Evolutionary conservation across 2,113 vertebrate genomes (phyloP).

Genomic region (Spea multiplicata): DNA sequence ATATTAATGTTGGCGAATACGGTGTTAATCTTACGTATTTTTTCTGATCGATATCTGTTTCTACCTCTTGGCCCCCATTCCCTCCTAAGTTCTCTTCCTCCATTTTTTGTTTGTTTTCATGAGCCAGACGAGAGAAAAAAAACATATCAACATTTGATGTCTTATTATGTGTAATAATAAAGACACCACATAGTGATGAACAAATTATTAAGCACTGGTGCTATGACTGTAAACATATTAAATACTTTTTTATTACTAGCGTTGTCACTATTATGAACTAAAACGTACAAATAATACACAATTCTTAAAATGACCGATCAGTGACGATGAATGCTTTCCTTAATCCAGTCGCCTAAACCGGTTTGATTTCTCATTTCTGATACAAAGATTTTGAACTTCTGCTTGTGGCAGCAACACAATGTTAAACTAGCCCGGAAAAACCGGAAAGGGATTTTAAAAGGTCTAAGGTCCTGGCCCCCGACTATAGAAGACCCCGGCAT

Average conservation of each 20-base stretch:
- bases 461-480: no score
- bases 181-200: conserved; percentile 41
- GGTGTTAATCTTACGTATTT: conserved; percentile 28
- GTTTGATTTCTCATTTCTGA: no score
- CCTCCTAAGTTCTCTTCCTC: conserved; percentile 1
- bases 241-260: conserved; percentile 24
- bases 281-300: neutral
- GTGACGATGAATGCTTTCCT: no score
- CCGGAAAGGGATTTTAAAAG: no score
- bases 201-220: conserved; percentile 39
- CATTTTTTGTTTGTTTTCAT: conserved; percentile 18
- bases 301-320: neutral
- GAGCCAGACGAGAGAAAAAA: conserved; percentile 31
- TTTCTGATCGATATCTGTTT: conserved; percentile 14
- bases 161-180: conserved; percentile 39
- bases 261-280: conserved; percentile 28
- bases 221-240: conserved; percentile 42
- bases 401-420: no score
- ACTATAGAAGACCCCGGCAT: no score
- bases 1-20: conserved; percentile 15
- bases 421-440: no score
- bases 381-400: no score
- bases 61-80: conserved; percentile 18
- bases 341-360: no score
- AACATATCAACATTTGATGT: conserved; percentile 39